Evolutionary conservation across 1,140 invertebrate species (phyloP), one percentile per base, ranked within the genome.

Genomic region (Papilio polytes): DNA sequence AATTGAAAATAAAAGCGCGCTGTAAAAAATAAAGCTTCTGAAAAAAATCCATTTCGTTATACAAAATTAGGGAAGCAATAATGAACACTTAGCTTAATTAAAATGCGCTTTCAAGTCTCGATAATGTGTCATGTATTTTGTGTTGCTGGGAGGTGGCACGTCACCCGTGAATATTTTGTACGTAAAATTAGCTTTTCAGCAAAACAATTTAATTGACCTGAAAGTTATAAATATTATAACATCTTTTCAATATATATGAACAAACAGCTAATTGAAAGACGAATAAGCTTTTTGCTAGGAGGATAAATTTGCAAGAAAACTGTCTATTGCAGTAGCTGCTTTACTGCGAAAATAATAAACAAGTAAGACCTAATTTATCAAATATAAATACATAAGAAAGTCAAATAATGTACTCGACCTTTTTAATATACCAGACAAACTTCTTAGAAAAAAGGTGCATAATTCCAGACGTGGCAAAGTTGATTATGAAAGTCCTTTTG

Each of bases 41-140:
- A 13, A 46, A 31, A 53, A 76, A 73, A 44, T 73, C 22, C 74
- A 76, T 76, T 74, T 20, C 73, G n/a, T 74, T 48, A 48, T 73
- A 70, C 46, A 31, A 9, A 48, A 31, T 51, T 22, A 74, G n/a
- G 44, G 41, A 44, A 74, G 41, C 73, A 74, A 74, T 76, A 51
- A 76, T 51, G 46, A 22, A 76, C 74, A 46, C 46, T 76, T 76
- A 53, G 20, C 46, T 76, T 76, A 76, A 76, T 76, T 76, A 76
- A 76, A 76, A 76, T 15, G 20, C 22, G 46, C 74, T 76, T 76
- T 51, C 46, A 22, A 76, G 46, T 76, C 20, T 46, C 74, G 46
- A 13, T 76, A 76, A 76, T 31, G 74, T 20, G 46, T 48, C 13
- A 76, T 48, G 46, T 51, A 51, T 76, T 76, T 76, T 13, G 4